Evolutionary conservation across 2,113 vertebrate genomes (phyloP).

Genomic region (Indicator indicator): DNA sequence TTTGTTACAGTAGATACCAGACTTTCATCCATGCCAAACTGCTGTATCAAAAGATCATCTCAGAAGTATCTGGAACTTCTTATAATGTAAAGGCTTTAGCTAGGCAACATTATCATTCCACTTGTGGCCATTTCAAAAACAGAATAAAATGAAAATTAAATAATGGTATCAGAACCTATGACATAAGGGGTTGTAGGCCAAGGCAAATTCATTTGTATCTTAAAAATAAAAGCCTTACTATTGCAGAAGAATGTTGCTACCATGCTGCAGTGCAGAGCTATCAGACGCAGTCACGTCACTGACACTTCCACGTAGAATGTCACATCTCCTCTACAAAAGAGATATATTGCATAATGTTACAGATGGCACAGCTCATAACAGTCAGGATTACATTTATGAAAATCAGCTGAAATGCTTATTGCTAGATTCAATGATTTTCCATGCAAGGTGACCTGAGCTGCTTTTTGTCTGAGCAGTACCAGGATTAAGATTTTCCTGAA

Average conservation of each 20-base stretch:
- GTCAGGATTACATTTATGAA: constrained; percentile 54
- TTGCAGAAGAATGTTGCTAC: background rate
- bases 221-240: background rate
- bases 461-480: background rate
- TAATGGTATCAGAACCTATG: background rate
- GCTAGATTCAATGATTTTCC: background rate
- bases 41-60: background rate
- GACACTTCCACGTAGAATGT: background rate
- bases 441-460: constrained; percentile 47
- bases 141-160: constrained; percentile 1
- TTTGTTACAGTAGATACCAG: constrained; percentile 5
- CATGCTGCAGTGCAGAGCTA: background rate
- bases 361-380: constrained; percentile 52
- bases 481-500: background rate
- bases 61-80: constrained; percentile 21
- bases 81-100: background rate
- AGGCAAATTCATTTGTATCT: background rate
- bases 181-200: background rate
- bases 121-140: background rate
- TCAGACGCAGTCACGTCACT: background rate
- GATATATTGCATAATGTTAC: constrained; percentile 63
- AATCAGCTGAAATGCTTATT: constrained; percentile 45
- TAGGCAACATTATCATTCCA: background rate
- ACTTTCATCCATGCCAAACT: background rate
- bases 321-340: background rate